Percentiles rank a stretch among this genome's conserved stretches.
phyloP scores from a whole-genome alignment of 2,113 vertebrate genomes.

The Python bivittatus region DNA sequence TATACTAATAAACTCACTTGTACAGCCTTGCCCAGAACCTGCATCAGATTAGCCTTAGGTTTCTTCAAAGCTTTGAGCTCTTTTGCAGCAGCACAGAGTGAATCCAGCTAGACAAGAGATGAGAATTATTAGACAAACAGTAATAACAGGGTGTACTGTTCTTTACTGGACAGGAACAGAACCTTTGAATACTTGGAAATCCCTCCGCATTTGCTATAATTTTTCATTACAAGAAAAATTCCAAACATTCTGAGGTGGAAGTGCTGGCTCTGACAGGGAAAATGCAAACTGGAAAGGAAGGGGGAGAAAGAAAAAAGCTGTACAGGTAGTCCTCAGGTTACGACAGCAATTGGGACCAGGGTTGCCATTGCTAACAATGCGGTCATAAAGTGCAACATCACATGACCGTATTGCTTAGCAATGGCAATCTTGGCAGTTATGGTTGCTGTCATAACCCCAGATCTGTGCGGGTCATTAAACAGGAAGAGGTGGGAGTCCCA shows the following conservation, averaged over 20 bases:
- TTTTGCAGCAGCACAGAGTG: constrained; percentile 83
- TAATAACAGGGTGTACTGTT: not conserved
- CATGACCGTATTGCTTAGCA: not conserved
- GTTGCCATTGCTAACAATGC: not conserved
- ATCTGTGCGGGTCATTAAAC: not conserved
- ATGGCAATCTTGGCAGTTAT: no score
- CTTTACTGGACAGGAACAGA: not conserved
- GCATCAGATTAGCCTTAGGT: constrained; percentile 67
- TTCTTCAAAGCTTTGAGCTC: constrained; percentile 76
- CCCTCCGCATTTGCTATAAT: not conserved
- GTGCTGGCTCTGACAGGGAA: fast-evolving
- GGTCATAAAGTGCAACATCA: not conserved
- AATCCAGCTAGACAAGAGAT: constrained; percentile 80
- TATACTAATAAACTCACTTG: constrained; percentile 70
- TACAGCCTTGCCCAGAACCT: constrained; percentile 75
- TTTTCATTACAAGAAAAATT: not conserved
- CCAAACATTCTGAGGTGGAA: not conserved
- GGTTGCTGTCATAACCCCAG: no score
- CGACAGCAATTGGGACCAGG: not conserved
- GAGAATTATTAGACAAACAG: not conserved
- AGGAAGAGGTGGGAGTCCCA: not conserved
- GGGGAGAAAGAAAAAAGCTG: not conserved
- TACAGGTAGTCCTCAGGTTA: not conserved
- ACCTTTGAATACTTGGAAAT: not conserved
- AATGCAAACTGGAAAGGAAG: not conserved